Percentiles rank a stretch among this genome's conserved stretches.
phyloP scores from a whole-genome alignment of 2,113 vertebrate species.

The Notarius lentiginosus region DNA sequence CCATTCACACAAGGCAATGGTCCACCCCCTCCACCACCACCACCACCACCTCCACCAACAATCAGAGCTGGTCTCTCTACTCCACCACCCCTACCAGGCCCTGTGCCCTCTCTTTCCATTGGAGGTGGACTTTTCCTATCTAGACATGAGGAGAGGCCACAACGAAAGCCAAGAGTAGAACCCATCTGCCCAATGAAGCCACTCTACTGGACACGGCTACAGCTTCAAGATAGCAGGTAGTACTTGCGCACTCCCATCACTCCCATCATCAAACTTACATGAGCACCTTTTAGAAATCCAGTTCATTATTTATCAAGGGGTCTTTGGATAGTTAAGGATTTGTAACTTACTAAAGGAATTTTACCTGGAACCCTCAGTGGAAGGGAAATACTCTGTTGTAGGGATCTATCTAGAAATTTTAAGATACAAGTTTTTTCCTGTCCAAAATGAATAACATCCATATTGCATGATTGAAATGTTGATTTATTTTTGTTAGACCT shows the following conservation, averaged over 20 bases:
- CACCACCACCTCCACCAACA: constrained; percentile 47
- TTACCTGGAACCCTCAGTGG: not conserved
- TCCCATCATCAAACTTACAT: not conserved
- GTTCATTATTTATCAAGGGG: not conserved
- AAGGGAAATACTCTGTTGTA: not conserved
- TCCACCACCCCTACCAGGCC: constrained; percentile 46
- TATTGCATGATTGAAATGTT: not conserved
- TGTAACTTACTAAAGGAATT: not conserved
- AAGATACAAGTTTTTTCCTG: not conserved
- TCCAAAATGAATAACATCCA: not conserved
- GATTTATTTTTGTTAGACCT: not conserved
- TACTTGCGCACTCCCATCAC: constrained; percentile 2
- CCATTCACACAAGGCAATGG: constrained; percentile 6
- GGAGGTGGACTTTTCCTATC: constrained; percentile 51
- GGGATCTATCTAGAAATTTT: not conserved
- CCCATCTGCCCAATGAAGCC: constrained; percentile 91
- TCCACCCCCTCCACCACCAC: constrained; percentile 55
- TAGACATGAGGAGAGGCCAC: constrained; percentile 68
- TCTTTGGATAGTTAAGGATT: not conserved
- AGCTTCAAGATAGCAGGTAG: constrained; percentile 86
- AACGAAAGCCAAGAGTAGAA: constrained; percentile 84
- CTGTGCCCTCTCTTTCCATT: constrained; percentile 60
- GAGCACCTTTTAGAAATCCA: not conserved
- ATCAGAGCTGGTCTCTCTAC: constrained; percentile 44
- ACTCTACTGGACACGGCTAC: constrained; percentile 95